These are phyloP conservation scores for Xestia rhomboidea DNA, from an alignment of 2,888 invertebrate species.

Conservation along the genomic window DNA sequence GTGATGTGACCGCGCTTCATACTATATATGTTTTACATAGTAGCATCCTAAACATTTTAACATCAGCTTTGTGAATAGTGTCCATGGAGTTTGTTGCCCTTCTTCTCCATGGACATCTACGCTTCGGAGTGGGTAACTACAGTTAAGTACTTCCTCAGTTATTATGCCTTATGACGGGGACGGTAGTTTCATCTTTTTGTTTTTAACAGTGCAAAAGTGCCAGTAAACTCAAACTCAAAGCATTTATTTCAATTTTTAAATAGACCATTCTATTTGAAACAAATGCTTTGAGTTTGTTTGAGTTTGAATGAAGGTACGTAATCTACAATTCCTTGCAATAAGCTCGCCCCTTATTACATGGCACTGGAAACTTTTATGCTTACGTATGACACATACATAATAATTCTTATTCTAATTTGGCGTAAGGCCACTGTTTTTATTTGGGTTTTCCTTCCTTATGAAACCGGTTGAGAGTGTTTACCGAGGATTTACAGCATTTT, in stretches of 20 bases:
- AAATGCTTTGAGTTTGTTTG: neutral
- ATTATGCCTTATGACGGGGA: neutral
- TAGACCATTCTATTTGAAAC: no score
- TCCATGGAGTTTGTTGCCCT: neutral
- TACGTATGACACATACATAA: neutral
- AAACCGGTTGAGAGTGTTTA: neutral
- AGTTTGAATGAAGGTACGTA: neutral
- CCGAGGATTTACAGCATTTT: neutral
- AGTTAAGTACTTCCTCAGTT: neutral
- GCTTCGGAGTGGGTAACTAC: neutral
- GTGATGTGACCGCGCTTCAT: no score
- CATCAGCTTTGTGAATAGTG: neutral
- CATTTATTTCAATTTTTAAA: no score
- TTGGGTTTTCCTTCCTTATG: conserved; percentile 8
- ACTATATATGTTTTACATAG: no score
- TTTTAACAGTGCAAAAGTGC: neutral
- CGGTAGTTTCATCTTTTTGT: neutral
- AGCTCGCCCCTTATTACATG: neutral
- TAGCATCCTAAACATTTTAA: neutral
- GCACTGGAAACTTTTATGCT: neutral
- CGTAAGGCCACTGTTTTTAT: neutral
- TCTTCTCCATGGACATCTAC: neutral
- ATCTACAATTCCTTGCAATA: neutral
- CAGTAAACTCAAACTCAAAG: neutral
- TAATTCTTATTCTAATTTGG: neutral